These are phyloP conservation scores for Leucophenga maculata DNA, from an alignment of 2,888 invertebrate genomes.

Conservation along the genomic window DNA sequence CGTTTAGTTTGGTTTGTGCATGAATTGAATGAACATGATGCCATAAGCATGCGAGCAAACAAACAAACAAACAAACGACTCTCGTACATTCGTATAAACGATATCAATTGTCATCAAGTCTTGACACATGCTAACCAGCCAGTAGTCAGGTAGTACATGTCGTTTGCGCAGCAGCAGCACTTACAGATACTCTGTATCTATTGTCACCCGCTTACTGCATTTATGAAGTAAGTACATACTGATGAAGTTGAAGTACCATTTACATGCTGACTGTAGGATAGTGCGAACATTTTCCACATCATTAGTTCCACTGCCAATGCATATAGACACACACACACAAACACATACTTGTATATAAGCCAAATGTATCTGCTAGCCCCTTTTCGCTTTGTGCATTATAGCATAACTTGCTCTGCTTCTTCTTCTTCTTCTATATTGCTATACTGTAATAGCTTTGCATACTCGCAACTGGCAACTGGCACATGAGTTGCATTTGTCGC, in stretches of 20 bases:
- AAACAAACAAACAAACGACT: too few species aligned
- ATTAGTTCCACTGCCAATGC: slow-evolving; percentile 61
- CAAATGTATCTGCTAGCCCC: not conserved
- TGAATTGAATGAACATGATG: too few species aligned
- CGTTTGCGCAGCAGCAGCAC: not conserved
- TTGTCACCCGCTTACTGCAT: not conserved
- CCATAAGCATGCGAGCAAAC: slow-evolving; percentile 23
- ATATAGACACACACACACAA: not conserved
- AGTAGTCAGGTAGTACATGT: not conserved
- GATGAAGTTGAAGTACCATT: slow-evolving; percentile 32
- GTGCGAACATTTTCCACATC: slow-evolving; percentile 65
- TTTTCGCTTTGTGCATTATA: not conserved
- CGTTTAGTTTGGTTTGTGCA: not conserved
- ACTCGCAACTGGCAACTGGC: not conserved
- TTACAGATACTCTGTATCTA: not conserved
- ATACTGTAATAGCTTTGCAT: not conserved
- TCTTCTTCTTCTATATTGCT: not conserved
- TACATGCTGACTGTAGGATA: slow-evolving; percentile 12
- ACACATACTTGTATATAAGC: not conserved
- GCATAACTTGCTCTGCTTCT: not conserved
- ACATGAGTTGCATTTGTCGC: not conserved
- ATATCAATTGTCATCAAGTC: slow-evolving; percentile 61
- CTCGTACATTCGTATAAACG: slow-evolving; percentile 47
- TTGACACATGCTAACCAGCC: slow-evolving; percentile 35
- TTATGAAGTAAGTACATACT: slow-evolving; percentile 39